Evolutionary conservation across 1,140 invertebrate species (phyloP).

Genomic region (Cherax destructor): DNA sequence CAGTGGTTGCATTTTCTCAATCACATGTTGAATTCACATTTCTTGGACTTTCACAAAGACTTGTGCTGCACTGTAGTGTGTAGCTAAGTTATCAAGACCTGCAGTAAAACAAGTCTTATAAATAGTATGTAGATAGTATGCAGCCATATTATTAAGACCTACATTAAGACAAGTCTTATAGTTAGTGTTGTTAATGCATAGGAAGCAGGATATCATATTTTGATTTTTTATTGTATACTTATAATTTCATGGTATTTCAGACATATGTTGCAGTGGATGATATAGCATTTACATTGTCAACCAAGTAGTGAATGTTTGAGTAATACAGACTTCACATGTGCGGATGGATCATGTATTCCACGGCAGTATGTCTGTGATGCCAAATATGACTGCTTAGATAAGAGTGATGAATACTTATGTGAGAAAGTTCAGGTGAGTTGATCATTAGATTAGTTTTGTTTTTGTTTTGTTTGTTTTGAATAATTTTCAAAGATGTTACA

Average conservation of each 20-base stretch:
- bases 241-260: background rate
- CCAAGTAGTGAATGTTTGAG: background rate
- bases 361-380: constrained; percentile 32
- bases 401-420: constrained; percentile 41
- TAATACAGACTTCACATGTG: constrained; percentile 23
- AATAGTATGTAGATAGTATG: too few species aligned
- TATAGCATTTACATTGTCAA: constrained; percentile 15
- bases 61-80: too few species aligned
- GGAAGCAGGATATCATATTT: too few species aligned
- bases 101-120: too few species aligned
- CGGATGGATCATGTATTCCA: constrained; percentile 26
- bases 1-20: too few species aligned
- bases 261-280: constrained; percentile 43
- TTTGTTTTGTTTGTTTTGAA: background rate
- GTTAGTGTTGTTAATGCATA: too few species aligned
- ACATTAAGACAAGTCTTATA: too few species aligned
- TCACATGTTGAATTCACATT: too few species aligned
- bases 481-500: background rate
- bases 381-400: constrained; percentile 47
- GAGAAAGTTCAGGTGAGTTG: background rate
- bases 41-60: too few species aligned
- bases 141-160: too few species aligned
- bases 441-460: background rate
- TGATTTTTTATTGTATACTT: background rate
- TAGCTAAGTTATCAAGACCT: too few species aligned